These are phyloP conservation scores for Vidua macroura DNA, from an alignment of 2,113 vertebrate species.

Conservation along the genomic window DNA sequence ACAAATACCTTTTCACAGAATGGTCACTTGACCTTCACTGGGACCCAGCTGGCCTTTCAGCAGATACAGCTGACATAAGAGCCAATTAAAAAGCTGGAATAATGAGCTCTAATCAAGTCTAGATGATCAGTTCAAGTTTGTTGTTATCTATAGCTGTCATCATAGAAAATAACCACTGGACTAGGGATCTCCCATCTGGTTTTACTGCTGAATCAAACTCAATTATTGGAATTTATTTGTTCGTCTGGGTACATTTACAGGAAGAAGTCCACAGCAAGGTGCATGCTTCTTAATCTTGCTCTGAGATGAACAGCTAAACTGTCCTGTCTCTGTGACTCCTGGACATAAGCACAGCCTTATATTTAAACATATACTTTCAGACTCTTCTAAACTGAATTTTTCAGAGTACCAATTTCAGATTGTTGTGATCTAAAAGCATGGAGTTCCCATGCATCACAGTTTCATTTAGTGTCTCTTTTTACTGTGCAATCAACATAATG, in stretches of 20 bases:
- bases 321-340: not conserved
- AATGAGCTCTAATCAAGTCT: not conserved
- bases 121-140: not conserved
- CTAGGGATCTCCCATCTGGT: not conserved
- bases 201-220: rapidly evolving
- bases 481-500: not conserved
- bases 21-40: not conserved
- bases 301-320: not conserved
- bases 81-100: not conserved
- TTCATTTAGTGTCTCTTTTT: not conserved
- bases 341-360: not conserved
- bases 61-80: not conserved
- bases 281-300: not conserved
- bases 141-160: not conserved
- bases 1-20: not conserved
- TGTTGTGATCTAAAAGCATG: not conserved
- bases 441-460: not conserved
- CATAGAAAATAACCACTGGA: not conserved
- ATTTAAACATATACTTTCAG: not conserved
- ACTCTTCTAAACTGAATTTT: not conserved
- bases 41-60: not conserved
- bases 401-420: not conserved
- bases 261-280: not conserved
- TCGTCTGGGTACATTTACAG: not conserved
- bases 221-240: not conserved